Conservation (phyloP, 2,113 vertebrate genomes). For the Odontophorus gujanensis region DNA sequence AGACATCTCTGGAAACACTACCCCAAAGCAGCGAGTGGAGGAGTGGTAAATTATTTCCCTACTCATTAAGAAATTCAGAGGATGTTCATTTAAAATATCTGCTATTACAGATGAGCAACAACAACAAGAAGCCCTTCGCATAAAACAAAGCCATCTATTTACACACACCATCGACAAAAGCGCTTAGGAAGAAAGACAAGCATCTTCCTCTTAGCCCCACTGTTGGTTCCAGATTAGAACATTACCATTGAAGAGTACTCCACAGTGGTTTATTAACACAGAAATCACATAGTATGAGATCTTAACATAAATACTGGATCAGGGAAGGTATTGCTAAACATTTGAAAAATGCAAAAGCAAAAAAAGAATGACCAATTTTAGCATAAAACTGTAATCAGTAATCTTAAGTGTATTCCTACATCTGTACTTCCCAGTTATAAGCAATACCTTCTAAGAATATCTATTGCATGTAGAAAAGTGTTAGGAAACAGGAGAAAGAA, state of each 20-base stretch:
- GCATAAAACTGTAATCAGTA: background rate
- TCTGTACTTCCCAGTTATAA: background rate
- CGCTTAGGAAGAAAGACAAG: background rate
- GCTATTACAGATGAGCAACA: background rate
- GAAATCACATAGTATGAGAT: background rate
- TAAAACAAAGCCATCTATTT: background rate
- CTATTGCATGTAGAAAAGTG: background rate
- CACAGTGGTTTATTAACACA: background rate
- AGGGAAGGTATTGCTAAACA: background rate
- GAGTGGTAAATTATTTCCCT: background rate
- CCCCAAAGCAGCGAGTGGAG: background rate
- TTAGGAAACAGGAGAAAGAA: background rate
- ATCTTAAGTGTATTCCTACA: background rate
- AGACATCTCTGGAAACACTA: background rate
- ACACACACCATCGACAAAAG: background rate
- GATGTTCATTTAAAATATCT: background rate
- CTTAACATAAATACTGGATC: background rate
- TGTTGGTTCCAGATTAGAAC: background rate
- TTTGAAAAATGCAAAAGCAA: background rate
- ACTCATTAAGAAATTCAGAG: background rate
- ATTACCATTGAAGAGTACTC: background rate
- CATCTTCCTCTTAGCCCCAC: background rate
- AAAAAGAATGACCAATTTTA: background rate
- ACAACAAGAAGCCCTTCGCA: background rate
- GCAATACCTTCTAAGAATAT: background rate